Base-by-base conservation (phyloP, 2,888 invertebrate species). In the Blomia tropicalis region DNA sequence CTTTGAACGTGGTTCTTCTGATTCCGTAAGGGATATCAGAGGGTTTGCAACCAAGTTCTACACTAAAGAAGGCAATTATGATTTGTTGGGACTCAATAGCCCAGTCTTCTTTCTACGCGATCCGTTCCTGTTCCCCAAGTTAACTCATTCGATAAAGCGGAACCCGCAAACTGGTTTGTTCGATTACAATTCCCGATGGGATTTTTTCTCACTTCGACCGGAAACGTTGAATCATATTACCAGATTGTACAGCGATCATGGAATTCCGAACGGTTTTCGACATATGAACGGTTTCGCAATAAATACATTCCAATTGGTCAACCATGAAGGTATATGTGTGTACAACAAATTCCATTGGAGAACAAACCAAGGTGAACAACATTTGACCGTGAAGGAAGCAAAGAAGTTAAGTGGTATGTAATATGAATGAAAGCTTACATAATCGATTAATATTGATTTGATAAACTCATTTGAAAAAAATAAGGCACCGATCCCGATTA, bases 261-360 rank as follows among this genome's bases (percentile, higher is more conserved):
- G 93, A 47, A 87, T 87, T 68, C 92, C 93, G 4, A 87, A 92
- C 74, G 92, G 93, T 25, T 84, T 82, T 75, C 81, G 91, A 60
- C 83, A 84, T 73, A 92, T 95, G 92, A 87, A 93, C 72, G 93
- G 93, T 43, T 93, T 90, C 71, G 91, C 91, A 4, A 89, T 87
- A 0, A 92, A 93, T 73, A 90, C 92, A 0, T 95, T 88, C 74
- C 91, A 91, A 73, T 74, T 91, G 66, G 80, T 92, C 2, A 93
- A 92, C 75, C 79, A 78, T 11, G 78, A 82, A 63, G 73, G 71
- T 41, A 81, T 84, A 58, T 76, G 81, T 1, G 79, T 85, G 68
- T 93, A 85, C 76, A 88, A 87, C 66, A 93, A 92, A 78, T 93
- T 92, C 79, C 91, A 92, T 73, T 66, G 68, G 47, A 65, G 80